Evolutionary conservation across 2,888 invertebrate species (phyloP), one percentile per base, ranked within the genome.

Genomic region (Dioctria linearis): DNA sequence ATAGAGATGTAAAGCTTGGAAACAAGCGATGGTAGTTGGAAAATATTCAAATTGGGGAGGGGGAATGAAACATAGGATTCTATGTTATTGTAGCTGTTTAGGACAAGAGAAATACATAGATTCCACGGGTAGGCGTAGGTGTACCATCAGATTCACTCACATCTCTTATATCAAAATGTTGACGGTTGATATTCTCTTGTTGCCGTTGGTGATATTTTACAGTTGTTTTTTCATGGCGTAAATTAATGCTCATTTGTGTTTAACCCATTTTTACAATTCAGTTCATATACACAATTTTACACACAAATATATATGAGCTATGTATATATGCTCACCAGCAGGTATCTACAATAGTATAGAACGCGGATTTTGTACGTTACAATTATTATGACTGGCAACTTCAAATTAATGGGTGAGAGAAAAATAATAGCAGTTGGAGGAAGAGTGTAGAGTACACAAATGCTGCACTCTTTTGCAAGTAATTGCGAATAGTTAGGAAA

Each of bases 161-260:
- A 57, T 40, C n/a, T 61, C 61, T 25, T 25, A 37, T 39, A 61
- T 61, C 61, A 61, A 61, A 61, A 4, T 40, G 73, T 40, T 73
- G 73, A 73, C 42, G 73, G 40, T n/a, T 54, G 57, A 73, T 73
- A 57, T 57, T 57, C 57, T 73, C 25, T 42, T 57, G 73, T 42
- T 51, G 42, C 11, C 4, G n/a, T 54, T 54, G 40, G n/a, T 67
- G 37, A 57, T 73, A 57, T 59, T 73, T 73, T 73, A 42, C n/a
- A 57, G 69, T 69, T 54, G 39, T 69, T 25, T 51, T 51, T 65
- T 51, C 51, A 69, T 69, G 42, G 54, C 57, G 59, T 42, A 73
- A 73, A 73, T 59, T 42, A 73, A 59, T 42, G 73, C 73, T 73
- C 73, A 73, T 73, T 73, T 73, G 57, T 59, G 73, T 73, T 57